Percentiles rank a stretch among this genome's conserved stretches.
Evolutionary conservation across 2,113 vertebrate genomes (phyloP).

Genomic region (Mesocricetus auratus): DNA sequence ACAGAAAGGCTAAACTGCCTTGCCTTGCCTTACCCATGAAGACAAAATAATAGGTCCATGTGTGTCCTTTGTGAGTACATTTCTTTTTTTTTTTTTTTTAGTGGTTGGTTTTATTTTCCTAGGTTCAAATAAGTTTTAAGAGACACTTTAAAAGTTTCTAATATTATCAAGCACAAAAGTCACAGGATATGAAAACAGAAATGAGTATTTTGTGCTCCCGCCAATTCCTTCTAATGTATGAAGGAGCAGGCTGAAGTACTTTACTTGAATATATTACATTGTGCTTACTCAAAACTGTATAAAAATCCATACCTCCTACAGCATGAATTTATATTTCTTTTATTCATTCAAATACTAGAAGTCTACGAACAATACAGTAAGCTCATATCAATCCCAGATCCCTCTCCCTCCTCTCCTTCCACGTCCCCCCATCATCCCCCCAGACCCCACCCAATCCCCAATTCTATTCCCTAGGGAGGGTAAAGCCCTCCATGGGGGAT

Average conservation of each 20-base stretch:
- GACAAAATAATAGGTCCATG: background rate
- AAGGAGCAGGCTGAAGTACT: background rate
- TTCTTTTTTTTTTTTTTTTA: too few relatives aligned
- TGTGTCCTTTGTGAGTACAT: background rate
- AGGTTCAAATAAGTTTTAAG: background rate
- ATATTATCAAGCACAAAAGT: background rate
- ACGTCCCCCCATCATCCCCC: too few relatives aligned
- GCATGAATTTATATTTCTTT: background rate
- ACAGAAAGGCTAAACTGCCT: background rate
- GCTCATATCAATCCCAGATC: too few relatives aligned
- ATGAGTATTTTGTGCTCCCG: background rate
- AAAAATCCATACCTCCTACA: background rate
- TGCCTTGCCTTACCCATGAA: background rate
- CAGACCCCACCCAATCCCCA: too few relatives aligned
- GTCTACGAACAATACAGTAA: background rate
- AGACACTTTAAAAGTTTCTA: background rate
- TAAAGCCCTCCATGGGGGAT: too few relatives aligned
- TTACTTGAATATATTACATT: background rate
- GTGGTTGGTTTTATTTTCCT: background rate
- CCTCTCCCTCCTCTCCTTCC: too few relatives aligned
- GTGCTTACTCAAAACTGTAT: background rate
- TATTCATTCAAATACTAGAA: background rate
- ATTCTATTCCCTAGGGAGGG: too few relatives aligned
- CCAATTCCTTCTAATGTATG: background rate
- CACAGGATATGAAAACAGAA: background rate